phyloP scores from a whole-genome alignment of 2,797 vertebrate genomes.

The Mus minutoides region DNA sequence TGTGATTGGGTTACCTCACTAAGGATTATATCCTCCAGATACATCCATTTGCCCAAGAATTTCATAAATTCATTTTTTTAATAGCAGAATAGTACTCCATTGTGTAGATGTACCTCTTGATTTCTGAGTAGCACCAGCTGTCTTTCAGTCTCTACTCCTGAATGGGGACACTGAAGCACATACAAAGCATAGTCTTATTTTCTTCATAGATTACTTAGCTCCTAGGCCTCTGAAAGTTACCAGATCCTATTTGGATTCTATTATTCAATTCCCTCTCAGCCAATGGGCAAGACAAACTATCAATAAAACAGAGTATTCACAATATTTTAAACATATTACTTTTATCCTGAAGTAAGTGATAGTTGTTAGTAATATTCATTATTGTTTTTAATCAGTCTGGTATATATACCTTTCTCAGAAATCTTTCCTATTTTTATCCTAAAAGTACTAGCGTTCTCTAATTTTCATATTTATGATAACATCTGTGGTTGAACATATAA shows the following conservation, averaged over 20 bases:
- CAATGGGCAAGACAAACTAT: not conserved
- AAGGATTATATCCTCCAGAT: too few relatives aligned
- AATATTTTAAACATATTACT: not conserved
- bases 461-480: not conserved
- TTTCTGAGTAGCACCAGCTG: not conserved
- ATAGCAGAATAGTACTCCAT: too few relatives aligned
- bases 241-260: not conserved
- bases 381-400: not conserved
- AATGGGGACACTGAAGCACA: not conserved
- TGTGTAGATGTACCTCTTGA: too few relatives aligned
- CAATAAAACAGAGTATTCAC: not conserved
- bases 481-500: not conserved
- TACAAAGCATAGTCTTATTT: not conserved
- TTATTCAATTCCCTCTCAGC: not conserved
- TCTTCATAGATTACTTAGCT: not conserved
- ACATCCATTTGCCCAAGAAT: too few relatives aligned
- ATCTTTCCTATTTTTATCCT: not conserved
- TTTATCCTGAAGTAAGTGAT: not conserved
- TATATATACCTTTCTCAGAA: not conserved
- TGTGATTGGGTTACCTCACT: too few relatives aligned
- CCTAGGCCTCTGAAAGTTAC: too few relatives aligned
- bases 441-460: not conserved
- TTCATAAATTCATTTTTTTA: too few relatives aligned
- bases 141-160: not conserved
- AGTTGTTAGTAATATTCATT: not conserved